A percentile compares a stretch with the other conserved stretches of the same genome.
These are phyloP conservation scores for Vulpes ferrilata DNA, from an alignment of 2,113 vertebrate genomes.

Conservation along the genomic window DNA sequence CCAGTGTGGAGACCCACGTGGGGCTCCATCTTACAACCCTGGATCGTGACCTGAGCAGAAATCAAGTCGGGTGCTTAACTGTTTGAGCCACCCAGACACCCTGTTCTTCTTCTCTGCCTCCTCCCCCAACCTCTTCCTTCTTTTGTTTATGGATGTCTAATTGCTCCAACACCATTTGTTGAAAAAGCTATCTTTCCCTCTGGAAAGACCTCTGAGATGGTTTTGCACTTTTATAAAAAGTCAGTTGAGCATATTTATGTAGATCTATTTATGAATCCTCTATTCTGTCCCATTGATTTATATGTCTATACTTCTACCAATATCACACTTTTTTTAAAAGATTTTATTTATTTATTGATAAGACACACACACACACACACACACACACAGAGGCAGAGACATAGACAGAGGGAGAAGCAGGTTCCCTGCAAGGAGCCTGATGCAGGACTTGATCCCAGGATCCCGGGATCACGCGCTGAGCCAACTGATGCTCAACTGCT, in stretches of 20 bases:
- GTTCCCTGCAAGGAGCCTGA: too few species aligned
- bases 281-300: not conserved
- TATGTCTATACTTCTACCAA: not conserved
- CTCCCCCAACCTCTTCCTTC: too few species aligned
- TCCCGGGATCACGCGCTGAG: too few species aligned
- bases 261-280: not conserved
- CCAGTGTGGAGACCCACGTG: not conserved
- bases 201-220: not conserved
- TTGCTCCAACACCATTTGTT: not conserved
- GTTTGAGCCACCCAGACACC: too few species aligned
- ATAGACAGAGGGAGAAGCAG: too few species aligned
- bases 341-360: too few species aligned
- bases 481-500: too few species aligned
- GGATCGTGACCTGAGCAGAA: not conserved
- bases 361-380: too few species aligned
- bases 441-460: too few species aligned
- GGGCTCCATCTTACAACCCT: not conserved
- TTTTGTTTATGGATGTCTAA: not conserved
- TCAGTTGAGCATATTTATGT: not conserved
- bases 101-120: too few species aligned
- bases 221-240: constrained; percentile 16
- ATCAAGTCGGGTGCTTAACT: not conserved
- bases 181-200: not conserved
- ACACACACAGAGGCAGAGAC: too few species aligned
- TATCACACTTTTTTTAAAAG: too few species aligned